Evolutionary conservation across 1,140 invertebrate genomes (phyloP).

Genomic region (Drosophila ohnishii): DNA sequence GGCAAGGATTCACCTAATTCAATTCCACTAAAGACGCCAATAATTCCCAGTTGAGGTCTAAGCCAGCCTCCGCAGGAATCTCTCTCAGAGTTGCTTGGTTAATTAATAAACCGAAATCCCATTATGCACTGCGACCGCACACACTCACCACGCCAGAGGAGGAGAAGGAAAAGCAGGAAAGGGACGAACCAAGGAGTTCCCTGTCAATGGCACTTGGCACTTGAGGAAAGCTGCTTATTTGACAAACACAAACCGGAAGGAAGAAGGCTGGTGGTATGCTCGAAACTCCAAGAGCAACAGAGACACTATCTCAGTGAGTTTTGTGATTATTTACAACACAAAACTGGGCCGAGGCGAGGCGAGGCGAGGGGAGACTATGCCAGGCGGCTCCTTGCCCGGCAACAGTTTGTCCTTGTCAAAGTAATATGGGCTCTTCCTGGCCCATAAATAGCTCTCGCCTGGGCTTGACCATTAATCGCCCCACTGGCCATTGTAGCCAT

Average conservation of each 20-base stretch:
- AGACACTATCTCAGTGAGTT: constrained; percentile 41
- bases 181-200: constrained; percentile 9
- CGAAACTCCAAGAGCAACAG: not conserved
- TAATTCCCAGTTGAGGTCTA: constrained; percentile 36
- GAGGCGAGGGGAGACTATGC: too few relatives aligned
- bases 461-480: constrained; percentile 46
- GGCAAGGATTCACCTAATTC: constrained; percentile 32
- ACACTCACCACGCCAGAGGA: constrained; percentile 1
- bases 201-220: constrained; percentile 53
- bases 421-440: constrained; percentile 48
- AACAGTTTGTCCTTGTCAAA: constrained; percentile 56
- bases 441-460: constrained; percentile 46
- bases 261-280: constrained; percentile 7
- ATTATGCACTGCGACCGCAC: constrained; percentile 46
- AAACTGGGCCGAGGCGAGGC: constrained; percentile 6
- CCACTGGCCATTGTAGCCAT: constrained; percentile 27
- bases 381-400: constrained; percentile 11
- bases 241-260: constrained; percentile 53
- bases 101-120: constrained; percentile 60
- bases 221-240: constrained; percentile 60
- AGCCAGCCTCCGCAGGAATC: not conserved
- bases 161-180: not conserved
- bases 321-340: constrained; percentile 60
- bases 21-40: constrained; percentile 36
- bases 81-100: constrained; percentile 17